These are phyloP conservation scores for Drosophila novamexicana DNA, from an alignment of 1,140 invertebrate species.

Conservation along the genomic window DNA sequence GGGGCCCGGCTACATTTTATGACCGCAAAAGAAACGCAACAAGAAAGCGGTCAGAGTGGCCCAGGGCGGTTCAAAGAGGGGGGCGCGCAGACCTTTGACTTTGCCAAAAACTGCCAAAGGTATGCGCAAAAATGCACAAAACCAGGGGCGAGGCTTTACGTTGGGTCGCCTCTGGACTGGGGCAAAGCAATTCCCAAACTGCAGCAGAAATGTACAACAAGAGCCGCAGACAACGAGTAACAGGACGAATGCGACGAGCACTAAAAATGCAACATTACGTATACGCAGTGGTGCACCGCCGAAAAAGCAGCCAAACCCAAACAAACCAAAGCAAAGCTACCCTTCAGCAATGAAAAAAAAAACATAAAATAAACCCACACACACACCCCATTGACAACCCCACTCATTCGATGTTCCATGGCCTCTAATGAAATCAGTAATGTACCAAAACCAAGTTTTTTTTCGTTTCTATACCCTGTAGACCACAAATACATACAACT, in stretches of 20 bases:
- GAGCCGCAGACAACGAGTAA: conserved; percentile 62
- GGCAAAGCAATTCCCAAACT: conserved; percentile 82
- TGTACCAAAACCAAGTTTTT: conserved; percentile 39
- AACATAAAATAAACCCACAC: conserved; percentile 22
- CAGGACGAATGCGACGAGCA: conserved; percentile 60
- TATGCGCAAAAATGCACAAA: conserved; percentile 83
- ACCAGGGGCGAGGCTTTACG: conserved; percentile 1
- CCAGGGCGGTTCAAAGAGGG: background rate
- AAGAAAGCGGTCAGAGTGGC: conserved; percentile 63
- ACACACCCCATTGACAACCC: conserved; percentile 12
- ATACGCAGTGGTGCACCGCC: conserved; percentile 83
- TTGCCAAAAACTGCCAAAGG: conserved; percentile 78
- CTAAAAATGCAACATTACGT: conserved; percentile 81
- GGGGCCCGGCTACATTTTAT: conserved; percentile 71
- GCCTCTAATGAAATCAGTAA: conserved; percentile 82
- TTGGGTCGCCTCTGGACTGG: conserved; percentile 29
- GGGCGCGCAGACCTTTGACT: conserved; percentile 67
- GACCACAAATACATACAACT: background rate
- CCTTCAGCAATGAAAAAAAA: background rate
- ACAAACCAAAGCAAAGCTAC: conserved; percentile 16
- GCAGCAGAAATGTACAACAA: conserved; percentile 84
- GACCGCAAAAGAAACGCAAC: conserved; percentile 82
- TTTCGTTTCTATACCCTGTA: conserved; percentile 10
- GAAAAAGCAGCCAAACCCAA: conserved; percentile 28
- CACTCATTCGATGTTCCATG: conserved; percentile 33